These are phyloP conservation scores for Taurulus bubalis DNA, from an alignment of 2,113 vertebrate species.

Conservation along the genomic window DNA sequence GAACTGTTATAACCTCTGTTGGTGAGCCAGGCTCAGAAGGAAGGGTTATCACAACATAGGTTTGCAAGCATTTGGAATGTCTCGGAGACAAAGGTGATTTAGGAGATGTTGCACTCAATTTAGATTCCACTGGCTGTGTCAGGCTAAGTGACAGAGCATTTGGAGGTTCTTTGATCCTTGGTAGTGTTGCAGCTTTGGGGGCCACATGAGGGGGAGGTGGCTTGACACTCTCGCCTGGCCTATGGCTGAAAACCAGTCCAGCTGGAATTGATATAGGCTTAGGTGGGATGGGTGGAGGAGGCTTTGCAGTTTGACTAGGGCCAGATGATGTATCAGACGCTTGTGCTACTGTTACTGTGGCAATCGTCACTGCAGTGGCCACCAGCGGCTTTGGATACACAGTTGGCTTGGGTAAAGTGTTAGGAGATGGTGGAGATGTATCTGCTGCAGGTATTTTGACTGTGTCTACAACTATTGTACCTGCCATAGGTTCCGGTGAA, in stretches of 20 bases:
- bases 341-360: slow-evolving; percentile 45
- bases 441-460: slow-evolving; percentile 78
- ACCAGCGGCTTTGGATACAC: slow-evolving; percentile 82
- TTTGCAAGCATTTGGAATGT: slow-evolving; percentile 90
- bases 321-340: slow-evolving; percentile 67
- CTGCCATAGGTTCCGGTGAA: slow-evolving; percentile 80
- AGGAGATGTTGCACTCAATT: slow-evolving; percentile 86
- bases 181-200: slow-evolving; percentile 84
- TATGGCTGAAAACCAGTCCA: slow-evolving; percentile 92
- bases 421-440: slow-evolving; percentile 78
- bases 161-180: slow-evolving; percentile 87
- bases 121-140: slow-evolving; percentile 88
- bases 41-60: slow-evolving; percentile 97
- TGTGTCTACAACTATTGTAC: slow-evolving; percentile 79
- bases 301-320: slow-evolving; percentile 75
- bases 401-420: slow-evolving; percentile 82
- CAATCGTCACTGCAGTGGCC: slow-evolving; percentile 38
- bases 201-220: slow-evolving; percentile 87
- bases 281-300: slow-evolving; percentile 95
- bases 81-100: slow-evolving; percentile 95
- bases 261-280: slow-evolving; percentile 93
- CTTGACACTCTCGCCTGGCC: slow-evolving; percentile 87
- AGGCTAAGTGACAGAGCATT: slow-evolving; percentile 90
- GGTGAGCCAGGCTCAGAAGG: slow-evolving; percentile 96
- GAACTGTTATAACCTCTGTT: slow-evolving; percentile 88